phyloP scores from a whole-genome alignment of 2,888 invertebrate genomes.

The Sisyra terminalis region DNA sequence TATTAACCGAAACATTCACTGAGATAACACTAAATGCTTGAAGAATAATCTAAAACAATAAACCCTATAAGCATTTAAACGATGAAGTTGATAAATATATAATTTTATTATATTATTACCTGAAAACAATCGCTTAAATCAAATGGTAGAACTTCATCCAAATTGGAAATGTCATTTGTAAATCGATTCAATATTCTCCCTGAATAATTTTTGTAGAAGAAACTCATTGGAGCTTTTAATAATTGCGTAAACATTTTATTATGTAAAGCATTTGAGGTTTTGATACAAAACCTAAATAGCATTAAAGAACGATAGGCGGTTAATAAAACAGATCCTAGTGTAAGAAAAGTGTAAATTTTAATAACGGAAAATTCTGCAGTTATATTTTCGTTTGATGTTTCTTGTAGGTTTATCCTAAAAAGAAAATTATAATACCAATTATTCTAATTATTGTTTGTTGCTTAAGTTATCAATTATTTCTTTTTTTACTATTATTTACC shows the following conservation, averaged over 20 bases:
- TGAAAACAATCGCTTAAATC: conserved; percentile 36
- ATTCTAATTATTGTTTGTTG: no score
- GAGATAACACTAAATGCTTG: conserved; percentile 59
- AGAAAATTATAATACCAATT: neutral
- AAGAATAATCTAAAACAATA: conserved; percentile 59
- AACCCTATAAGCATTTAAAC: no score
- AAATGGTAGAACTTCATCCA: conserved; percentile 44
- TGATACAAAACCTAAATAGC: conserved; percentile 38
- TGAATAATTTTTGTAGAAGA: conserved; percentile 64
- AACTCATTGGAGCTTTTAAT: conserved; percentile 49
- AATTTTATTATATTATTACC: conserved; percentile 21
- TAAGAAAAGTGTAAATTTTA: conserved; percentile 79
- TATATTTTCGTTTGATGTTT: conserved; percentile 9
- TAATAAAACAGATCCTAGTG: conserved; percentile 54
- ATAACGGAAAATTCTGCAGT: conserved; percentile 31
- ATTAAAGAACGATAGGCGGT: conserved; percentile 33
- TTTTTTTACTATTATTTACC: no score
- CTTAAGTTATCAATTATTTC: no score
- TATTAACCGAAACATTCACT: conserved; percentile 82
- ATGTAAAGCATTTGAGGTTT: conserved; percentile 46
- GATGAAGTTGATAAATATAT: no score
- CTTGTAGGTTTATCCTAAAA: conserved; percentile 22
- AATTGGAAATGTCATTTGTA: conserved; percentile 56
- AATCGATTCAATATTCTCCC: conserved; percentile 61
- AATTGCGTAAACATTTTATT: conserved; percentile 39